phyloP scores from a whole-genome alignment of 2,888 invertebrate genomes.

The Macrosoma leucophasiata region DNA sequence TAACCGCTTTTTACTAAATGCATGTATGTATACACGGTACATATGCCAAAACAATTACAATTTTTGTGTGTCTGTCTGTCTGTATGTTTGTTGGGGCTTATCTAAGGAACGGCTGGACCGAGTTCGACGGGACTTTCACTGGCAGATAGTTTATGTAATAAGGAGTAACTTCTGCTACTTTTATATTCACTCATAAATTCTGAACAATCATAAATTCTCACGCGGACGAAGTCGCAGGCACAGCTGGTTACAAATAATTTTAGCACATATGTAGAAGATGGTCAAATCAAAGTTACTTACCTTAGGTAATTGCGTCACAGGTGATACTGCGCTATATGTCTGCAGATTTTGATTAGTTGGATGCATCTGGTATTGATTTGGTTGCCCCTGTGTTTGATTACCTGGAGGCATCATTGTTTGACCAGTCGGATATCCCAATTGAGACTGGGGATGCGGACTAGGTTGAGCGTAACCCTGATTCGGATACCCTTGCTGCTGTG shows the following conservation, averaged over 20 bases:
- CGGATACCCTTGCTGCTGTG: conserved; percentile 30
- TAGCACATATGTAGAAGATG: conserved; percentile 21
- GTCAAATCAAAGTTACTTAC: conserved; percentile 41
- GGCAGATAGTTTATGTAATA: too few species aligned
- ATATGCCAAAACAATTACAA: too few species aligned
- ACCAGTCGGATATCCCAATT: conserved; percentile 27
- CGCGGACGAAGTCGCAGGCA: too few species aligned
- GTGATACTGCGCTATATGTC: conserved; percentile 43
- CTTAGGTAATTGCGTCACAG: conserved; percentile 41
- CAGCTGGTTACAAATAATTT: conserved; percentile 51
- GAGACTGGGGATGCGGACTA: conserved; percentile 33
- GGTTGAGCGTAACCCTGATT: conserved; percentile 21
- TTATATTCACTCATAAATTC: too few species aligned
- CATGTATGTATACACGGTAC: too few species aligned
- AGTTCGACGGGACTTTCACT: too few species aligned
- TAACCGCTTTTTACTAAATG: too few species aligned
- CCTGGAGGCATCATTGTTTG: conserved; percentile 27
- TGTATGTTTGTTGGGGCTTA: too few species aligned
- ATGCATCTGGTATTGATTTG: conserved; percentile 48
- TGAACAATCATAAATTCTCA: too few species aligned
- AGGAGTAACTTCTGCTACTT: too few species aligned
- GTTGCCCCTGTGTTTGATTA: conserved; percentile 37
- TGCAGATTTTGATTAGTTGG: conserved; percentile 40
- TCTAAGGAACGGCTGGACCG: too few species aligned
- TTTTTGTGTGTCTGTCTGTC: too few species aligned